Percentiles rank a stretch among this genome's conserved stretches.
These are phyloP conservation scores for Philaethria dido DNA, from an alignment of 2,888 invertebrate genomes.

Conservation along the genomic window DNA sequence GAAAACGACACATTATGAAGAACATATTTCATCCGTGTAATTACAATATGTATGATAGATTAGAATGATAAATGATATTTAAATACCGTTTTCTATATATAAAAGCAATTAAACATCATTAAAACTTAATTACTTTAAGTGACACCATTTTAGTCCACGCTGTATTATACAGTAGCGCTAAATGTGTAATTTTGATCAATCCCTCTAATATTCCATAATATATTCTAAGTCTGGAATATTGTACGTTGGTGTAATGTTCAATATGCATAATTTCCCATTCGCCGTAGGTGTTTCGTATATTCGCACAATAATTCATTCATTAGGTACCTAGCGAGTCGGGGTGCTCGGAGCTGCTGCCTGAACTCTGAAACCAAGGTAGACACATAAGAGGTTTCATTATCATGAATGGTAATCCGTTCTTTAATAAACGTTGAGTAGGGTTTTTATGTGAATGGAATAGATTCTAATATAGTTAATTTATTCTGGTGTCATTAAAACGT, in stretches of 20 bases:
- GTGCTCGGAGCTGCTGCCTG: slow-evolving; percentile 25
- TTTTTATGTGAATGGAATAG: slow-evolving; percentile 22
- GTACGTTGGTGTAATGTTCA: slow-evolving; percentile 18
- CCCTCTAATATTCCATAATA: slow-evolving; percentile 19
- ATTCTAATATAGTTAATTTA: slow-evolving; percentile 13
- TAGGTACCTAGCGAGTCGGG: slow-evolving; percentile 27
- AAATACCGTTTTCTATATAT: no score
- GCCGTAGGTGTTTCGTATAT: slow-evolving; percentile 36
- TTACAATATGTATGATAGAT: no score
- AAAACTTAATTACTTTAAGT: not conserved
- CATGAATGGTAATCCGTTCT: not conserved
- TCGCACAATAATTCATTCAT: slow-evolving; percentile 36
- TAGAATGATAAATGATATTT: no score
- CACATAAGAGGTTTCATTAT: slow-evolving; percentile 28
- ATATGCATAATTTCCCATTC: slow-evolving; percentile 35
- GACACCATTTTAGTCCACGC: not conserved
- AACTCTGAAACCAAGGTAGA: slow-evolving; percentile 31
- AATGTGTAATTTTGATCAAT: slow-evolving; percentile 15
- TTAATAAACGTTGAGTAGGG: slow-evolving; percentile 29
- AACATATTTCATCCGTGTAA: no score
- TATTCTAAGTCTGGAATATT: slow-evolving; percentile 19
- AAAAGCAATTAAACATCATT: not conserved
- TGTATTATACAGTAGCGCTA: slow-evolving; percentile 1
- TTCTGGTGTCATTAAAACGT: not conserved
- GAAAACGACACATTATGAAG: no score